Evolutionary conservation across 2,113 vertebrate species (phyloP).

Genomic region (Heliornis fulica): DNA sequence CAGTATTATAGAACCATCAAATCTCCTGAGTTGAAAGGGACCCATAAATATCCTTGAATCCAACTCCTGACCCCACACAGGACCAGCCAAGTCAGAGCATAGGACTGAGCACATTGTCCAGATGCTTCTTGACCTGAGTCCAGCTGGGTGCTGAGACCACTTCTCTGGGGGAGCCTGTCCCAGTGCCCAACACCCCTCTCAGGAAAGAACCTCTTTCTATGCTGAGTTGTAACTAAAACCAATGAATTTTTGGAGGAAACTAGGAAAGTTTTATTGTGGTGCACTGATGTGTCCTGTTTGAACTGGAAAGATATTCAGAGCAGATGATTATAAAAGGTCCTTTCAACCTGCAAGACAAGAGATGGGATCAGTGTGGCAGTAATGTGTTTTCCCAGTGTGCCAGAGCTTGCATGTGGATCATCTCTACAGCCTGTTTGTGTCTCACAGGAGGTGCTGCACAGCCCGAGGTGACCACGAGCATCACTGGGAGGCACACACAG

Average conservation of each 20-base stretch:
- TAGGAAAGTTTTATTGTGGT: neutral
- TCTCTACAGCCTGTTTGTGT: neutral
- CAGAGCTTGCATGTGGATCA: accelerated
- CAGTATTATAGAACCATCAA: no score
- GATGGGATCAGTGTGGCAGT: neutral
- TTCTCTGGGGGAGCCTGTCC: no score
- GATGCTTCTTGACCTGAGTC: no score
- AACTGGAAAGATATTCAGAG: neutral
- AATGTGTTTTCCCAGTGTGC: neutral
- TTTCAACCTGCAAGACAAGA: neutral
- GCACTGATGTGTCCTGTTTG: no score
- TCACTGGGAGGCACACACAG: neutral
- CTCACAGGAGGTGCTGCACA: neutral
- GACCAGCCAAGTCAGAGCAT: no score
- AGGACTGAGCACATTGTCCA: no score
- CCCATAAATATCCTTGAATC: no score
- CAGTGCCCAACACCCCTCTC: no score
- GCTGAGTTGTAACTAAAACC: neutral
- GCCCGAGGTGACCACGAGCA: neutral
- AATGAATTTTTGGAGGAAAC: neutral
- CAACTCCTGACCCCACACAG: no score
- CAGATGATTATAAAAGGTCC: neutral
- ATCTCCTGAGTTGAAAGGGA: no score
- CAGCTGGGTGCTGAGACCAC: no score
- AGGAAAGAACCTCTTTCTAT: no score